Evolutionary conservation across 1,140 invertebrate species (phyloP), one percentile per base, ranked within the genome.

Genomic region (Drosophila kanapiae): DNA sequence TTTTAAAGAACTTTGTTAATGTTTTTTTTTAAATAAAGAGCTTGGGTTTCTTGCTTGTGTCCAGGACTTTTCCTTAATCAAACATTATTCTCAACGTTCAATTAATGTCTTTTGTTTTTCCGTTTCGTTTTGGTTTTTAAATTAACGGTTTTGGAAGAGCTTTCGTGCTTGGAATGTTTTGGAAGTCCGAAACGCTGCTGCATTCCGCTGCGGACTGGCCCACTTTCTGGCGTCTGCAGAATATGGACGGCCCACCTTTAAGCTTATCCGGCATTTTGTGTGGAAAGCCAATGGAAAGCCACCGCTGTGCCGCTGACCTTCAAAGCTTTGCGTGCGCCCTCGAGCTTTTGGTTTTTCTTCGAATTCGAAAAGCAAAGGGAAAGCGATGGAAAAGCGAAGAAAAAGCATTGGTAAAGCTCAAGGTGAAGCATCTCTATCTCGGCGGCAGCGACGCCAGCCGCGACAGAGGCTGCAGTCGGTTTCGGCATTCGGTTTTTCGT

Each of bases 131-230:
- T n/a, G 11, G 18, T 23, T 33, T 18, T 27, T 6, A 43, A 35
- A 35, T 13, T 45, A 35, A 40, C 27, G 40, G 37, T 38, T 23
- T 9, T 72, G 47, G 42, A 35, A 35, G 45, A 61, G 80, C 80
- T 82, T 72, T 64, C 27, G n/a, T 27, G 9, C 58, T 42, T 53
- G 78, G 59, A 78, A 70, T 27, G n/a, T 58, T 43, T 58, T 38
- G 82, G 82, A 85, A 85, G 40, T 60, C 78, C 82, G 82, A 85
- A 85, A 81, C 48, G 74, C 51, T 62, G 63, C 78, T 86, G 78
- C 82, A 85, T 80, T 74, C 63, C 31, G 51, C 58, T 83, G 75
- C 68, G 68, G 63, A 27, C 61, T 85, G 82, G 43, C 78, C 82
- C 82, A 85, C 57, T 85, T 85, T 68, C 48, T 68, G 75, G 78